These are phyloP conservation scores for Neomicropteryx cornuta DNA, from an alignment of 1,140 invertebrate genomes.

Conservation along the genomic window DNA sequence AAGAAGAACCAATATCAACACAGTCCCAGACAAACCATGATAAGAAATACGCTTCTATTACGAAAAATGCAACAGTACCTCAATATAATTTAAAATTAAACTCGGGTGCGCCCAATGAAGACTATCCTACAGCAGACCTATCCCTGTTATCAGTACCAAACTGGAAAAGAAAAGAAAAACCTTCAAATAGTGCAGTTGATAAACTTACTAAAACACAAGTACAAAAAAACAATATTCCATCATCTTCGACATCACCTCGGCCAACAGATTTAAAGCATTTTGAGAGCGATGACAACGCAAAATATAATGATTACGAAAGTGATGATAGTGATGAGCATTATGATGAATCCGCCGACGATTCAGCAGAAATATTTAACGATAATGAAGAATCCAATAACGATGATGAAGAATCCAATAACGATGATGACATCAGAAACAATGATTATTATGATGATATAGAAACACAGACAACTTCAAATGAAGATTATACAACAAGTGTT, in stretches of 20 bases:
- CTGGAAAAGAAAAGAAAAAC: slow-evolving; percentile 29
- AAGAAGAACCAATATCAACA: no score
- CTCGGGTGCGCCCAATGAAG: no score
- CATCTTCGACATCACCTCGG: no score
- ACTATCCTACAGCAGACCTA: no score
- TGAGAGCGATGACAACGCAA: slow-evolving; percentile 12
- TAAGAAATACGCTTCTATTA: no score
- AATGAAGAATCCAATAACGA: slow-evolving; percentile 13
- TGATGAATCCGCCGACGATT: no score
- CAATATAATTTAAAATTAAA: no score
- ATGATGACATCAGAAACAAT: slow-evolving; percentile 3
- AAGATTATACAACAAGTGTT: not conserved
- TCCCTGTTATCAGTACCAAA: slow-evolving; percentile 27
- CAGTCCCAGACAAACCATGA: no score
- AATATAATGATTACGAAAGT: slow-evolving; percentile 10
- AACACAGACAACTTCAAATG: not conserved
- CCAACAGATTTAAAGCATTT: slow-evolving; percentile 6
- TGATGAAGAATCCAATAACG: slow-evolving; percentile 12
- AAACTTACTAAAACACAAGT: slow-evolving; percentile 8
- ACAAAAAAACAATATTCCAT: slow-evolving; percentile 7
- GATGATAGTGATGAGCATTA: slow-evolving; percentile 13
- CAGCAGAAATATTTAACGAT: no score
- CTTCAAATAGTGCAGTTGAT: slow-evolving; percentile 25
- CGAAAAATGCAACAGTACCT: no score
- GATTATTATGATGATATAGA: not conserved